Conservation (phyloP, 2,888 invertebrate species). For the Morpho achilles region DNA sequence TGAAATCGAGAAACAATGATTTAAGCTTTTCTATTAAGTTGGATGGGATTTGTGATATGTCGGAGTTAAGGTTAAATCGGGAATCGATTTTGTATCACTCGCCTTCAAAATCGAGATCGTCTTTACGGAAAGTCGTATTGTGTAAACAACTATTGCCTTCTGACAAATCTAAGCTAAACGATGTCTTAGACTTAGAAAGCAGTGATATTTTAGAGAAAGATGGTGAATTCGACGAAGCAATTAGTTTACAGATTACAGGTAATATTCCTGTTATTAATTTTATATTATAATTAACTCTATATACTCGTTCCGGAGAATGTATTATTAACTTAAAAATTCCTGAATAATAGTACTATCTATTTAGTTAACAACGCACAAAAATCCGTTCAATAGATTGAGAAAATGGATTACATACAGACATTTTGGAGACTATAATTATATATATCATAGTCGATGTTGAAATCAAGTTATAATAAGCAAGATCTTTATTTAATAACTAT, state of each 20-base stretch:
- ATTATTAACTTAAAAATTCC: too few species aligned
- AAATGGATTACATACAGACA: too few species aligned
- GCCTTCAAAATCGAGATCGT: conserved; percentile 49
- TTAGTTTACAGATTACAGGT: conserved; percentile 61
- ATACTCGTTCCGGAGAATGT: too few species aligned
- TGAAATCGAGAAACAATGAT: conserved; percentile 46
- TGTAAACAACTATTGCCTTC: conserved; percentile 36
- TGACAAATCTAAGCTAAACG: neutral
- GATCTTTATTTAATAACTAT: too few species aligned
- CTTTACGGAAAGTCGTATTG: conserved; percentile 56
- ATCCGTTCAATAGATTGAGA: too few species aligned
- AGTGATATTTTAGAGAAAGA: conserved; percentile 27
- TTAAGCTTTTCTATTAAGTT: conserved; percentile 62
- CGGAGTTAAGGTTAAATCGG: conserved; percentile 35
- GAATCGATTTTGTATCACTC: conserved; percentile 59
- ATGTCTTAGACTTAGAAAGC: conserved; percentile 13
- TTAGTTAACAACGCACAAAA: too few species aligned
- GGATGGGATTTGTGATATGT: conserved; percentile 51
- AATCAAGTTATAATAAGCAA: too few species aligned
- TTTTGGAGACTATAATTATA: too few species aligned
- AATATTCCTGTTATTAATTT: neutral
- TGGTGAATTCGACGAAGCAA: conserved; percentile 49
- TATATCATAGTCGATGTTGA: too few species aligned
- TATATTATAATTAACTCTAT: too few species aligned
- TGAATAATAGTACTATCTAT: too few species aligned